Base-by-base conservation (phyloP, 1,140 invertebrate genomes). In the Brachionus rotundiformis region DNA sequence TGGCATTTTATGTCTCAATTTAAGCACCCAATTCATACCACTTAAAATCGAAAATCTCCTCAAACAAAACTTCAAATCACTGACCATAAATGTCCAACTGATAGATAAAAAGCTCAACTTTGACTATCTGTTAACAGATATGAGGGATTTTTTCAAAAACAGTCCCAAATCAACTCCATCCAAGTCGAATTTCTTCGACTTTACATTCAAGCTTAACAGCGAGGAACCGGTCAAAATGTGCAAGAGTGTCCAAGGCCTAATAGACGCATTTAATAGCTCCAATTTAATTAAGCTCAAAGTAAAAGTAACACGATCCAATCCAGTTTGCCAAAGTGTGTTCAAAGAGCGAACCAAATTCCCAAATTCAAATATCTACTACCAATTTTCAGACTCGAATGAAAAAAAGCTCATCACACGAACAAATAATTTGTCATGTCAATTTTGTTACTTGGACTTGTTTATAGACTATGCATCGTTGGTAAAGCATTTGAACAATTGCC, bases 401-500 rank as follows among this genome's bases (percentile, higher is more conserved):
- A 73, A 73, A 73, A 73, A 73, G 19, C 29, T 73, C 8, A 13
- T 73, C n/a, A 73, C 68, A 1, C 23, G 41, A 13, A 25, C 36
- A 44, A 73, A 44, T 13, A 25, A 11, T 73, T 31, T 73, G 4
- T 41, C 36, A 25, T 73, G 68, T 44, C 68, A 39, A 44, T 44
- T 73, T 44, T 73, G 68, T 10, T 73, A 25, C 19, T 27, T 44
- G 36, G 68, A 73, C 19, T 25, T 4, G 3, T 44, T 41, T 27
- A 7, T 41, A 27, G 25, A 73, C 36, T 23, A 19, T 5, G 1
- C 25, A 44, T 25, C 16, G 1, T 44, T 73, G 68, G 19, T 73
- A n/a, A 79, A 79, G 11, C 76, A 79, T 25, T 59, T 79, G 31
- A 27, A 29, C 23, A 23, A 59, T 23, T 79, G 44, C 33, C 76